These are phyloP conservation scores for Remorina albescens DNA, from an alignment of 2,797 vertebrate genomes.

Conservation along the genomic window DNA sequence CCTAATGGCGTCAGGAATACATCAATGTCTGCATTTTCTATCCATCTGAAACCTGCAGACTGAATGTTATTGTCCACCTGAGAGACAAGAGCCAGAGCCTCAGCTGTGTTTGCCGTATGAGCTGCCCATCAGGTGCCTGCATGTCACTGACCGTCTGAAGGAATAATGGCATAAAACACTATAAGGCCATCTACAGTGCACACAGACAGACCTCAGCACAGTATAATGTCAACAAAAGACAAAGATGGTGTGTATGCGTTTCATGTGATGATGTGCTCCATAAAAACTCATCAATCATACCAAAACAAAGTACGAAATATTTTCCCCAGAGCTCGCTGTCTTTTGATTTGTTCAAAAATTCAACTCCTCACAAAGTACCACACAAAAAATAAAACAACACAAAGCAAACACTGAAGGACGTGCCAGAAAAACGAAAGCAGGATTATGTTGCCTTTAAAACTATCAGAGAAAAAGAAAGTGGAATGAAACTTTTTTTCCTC, in stretches of 20 bases:
- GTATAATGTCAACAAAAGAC: constrained; percentile 56
- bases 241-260: constrained; percentile 31
- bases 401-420: background rate
- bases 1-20: constrained; percentile 40
- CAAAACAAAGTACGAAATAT: background rate
- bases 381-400: background rate
- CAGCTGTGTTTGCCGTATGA: constrained; percentile 36
- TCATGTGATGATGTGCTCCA: constrained; percentile 14
- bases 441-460: background rate
- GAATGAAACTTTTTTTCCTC: no score
- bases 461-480: background rate
- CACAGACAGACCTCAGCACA: constrained; percentile 32
- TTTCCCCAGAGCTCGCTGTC: background rate
- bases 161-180: constrained; percentile 61
- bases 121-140: constrained; percentile 18
- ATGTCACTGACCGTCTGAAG: constrained; percentile 52
- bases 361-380: background rate
- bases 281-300: constrained; percentile 46
- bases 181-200: constrained; percentile 59
- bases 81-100: constrained; percentile 23
- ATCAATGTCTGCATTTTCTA: constrained; percentile 36
- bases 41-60: constrained; percentile 67
- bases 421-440: background rate
- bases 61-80: constrained; percentile 66
- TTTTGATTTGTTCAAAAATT: no score